phyloP scores from a whole-genome alignment of 2,113 vertebrate genomes.

The Nothoprocta pentlandii region DNA sequence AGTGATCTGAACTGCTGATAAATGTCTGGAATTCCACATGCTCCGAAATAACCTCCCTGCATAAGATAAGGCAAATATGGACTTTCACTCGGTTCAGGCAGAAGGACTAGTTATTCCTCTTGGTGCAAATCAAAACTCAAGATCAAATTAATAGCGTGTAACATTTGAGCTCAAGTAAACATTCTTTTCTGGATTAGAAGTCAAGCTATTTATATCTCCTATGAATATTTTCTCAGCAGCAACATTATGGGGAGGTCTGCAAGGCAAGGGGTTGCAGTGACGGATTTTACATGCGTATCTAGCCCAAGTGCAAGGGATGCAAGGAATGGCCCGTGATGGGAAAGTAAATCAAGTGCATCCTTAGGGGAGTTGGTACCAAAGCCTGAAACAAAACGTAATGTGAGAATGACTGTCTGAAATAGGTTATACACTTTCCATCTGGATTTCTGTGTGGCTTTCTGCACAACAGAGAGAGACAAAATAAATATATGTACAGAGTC shows the following conservation, averaged over 20 bases:
- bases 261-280: neutral
- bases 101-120: neutral
- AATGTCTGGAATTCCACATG: neutral
- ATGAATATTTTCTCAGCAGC: neutral
- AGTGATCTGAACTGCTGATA: neutral
- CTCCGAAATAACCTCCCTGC: neutral
- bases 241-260: neutral
- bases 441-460: neutral
- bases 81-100: neutral
- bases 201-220: neutral
- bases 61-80: neutral
- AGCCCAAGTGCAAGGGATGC: neutral
- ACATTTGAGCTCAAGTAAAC: neutral
- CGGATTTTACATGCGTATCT: neutral
- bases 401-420: neutral
- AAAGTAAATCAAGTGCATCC: neutral
- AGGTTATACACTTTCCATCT: neutral
- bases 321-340: neutral
- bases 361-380: neutral
- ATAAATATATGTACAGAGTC: neutral
- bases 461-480: neutral
- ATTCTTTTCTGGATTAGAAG: neutral
- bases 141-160: slow-evolving; percentile 5
- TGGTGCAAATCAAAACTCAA: slow-evolving; percentile 20
- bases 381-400: neutral